Evolutionary conservation across 2,113 vertebrate genomes (phyloP).

Genomic region (Hemicordylus capensis): DNA sequence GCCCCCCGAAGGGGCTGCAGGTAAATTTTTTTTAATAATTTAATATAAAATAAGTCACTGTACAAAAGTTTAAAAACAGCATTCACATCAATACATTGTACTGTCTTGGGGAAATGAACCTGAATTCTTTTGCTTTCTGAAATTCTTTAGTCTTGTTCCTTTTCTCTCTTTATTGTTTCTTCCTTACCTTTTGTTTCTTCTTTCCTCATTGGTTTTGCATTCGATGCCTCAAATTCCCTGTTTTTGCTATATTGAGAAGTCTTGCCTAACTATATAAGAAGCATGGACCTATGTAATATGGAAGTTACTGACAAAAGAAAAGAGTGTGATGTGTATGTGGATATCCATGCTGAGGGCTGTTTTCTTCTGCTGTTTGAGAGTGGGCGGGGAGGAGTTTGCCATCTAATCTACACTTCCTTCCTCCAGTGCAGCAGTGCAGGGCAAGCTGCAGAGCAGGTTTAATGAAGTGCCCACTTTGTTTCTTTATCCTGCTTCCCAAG

Average conservation of each 20-base stretch:
- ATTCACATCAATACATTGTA: no score
- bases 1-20: no score
- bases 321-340: background rate
- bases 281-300: background rate
- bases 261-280: background rate
- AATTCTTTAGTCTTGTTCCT: background rate
- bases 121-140: background rate
- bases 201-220: background rate
- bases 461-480: background rate
- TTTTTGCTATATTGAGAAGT: background rate
- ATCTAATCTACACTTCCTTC: background rate
- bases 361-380: background rate
- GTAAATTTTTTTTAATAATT: no score
- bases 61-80: no score
- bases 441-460: background rate
- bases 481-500: background rate
- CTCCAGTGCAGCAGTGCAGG: background rate
- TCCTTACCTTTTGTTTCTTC: background rate
- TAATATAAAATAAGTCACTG: no score
- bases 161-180: background rate
- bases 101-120: background rate
- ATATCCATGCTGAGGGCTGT: background rate
- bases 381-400: background rate
- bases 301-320: background rate
- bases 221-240: background rate